Percentiles rank a stretch among this genome's conserved stretches.
Evolutionary conservation across 23 tunicate species (phyloP).

Genomic region (Oikopleura dioica): DNA sequence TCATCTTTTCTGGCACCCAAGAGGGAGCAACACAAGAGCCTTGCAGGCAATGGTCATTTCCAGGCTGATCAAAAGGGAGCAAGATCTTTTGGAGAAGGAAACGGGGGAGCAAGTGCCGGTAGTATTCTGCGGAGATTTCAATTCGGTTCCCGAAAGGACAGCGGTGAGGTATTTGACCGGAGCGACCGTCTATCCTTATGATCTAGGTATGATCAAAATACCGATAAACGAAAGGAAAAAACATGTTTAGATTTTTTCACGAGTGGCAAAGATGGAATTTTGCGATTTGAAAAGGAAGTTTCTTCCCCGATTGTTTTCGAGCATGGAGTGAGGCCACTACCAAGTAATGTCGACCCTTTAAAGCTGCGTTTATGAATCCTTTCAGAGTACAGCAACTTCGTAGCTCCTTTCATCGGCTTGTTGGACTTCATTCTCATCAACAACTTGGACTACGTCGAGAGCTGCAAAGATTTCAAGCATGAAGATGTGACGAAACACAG

Average conservation of each 20-base stretch:
- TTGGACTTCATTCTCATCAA: constrained; percentile 54
- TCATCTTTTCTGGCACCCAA: constrained; percentile 87
- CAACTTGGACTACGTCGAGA: not conserved
- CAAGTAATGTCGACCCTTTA: not conserved
- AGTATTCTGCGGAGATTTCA: constrained; percentile 63
- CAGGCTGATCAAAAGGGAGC: not conserved
- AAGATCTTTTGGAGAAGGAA: not conserved
- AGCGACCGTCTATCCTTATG: constrained; percentile 30
- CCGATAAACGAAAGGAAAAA: not conserved
- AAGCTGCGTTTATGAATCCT: too few species aligned
- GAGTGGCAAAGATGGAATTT: constrained; percentile 8
- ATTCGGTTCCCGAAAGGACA: constrained; percentile 29
- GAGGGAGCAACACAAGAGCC: constrained; percentile 33
- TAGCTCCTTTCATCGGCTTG: constrained; percentile 33
- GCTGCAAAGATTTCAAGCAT: constrained; percentile 15
- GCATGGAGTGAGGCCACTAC: not conserved
- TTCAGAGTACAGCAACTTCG: constrained; percentile 55
- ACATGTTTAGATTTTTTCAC: not conserved
- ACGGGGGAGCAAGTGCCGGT: not conserved
- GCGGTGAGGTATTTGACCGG: constrained; percentile 21
- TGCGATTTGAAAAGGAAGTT: not conserved
- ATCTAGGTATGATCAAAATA: constrained; percentile 20
- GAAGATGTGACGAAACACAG: constrained; percentile 25
- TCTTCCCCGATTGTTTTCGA: not conserved
- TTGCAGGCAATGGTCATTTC: constrained; percentile 21